Evolutionary conservation across 2,888 invertebrate genomes (phyloP), one percentile per base, ranked within the genome.

Genomic region (Crepidodera aurea): DNA sequence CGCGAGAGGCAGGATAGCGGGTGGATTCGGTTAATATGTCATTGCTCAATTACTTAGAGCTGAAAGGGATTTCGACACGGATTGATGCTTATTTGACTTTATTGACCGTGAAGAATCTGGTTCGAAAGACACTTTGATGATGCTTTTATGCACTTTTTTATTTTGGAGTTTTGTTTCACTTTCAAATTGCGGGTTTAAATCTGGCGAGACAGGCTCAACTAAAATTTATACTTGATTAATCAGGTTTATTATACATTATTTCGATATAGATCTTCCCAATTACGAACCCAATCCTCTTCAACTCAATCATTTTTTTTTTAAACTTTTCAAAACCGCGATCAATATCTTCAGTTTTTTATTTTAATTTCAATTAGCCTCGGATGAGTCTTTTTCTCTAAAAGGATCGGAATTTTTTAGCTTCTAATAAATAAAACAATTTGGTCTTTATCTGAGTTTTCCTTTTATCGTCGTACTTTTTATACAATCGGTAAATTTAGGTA

Each of bases 21-120:
- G 60, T 69, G 57, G 73, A 73, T 71, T 74, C 71, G 71, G 75
- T 76, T 74, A 74, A 77, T 77, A 70, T 71, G 71, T 71, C 71
- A 64, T 50, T 69, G 74, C 73, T 72, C 73, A 74, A 76, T 75
- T 75, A 70, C 67, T 62, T 61, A 54, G 39, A 19, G 55, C 37
- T 29, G 51, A 53, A 22, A 62, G 64, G 59, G 60, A 55, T 55
- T 62, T 37, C 39, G 40, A 13, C 22, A 51, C 51, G 54, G 50
- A 60, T 48, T 13, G 44, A 2, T 13, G 34, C 34, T 34, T 60
- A 18, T 58, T 64, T 58, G 48, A 34, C 16, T 63, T 51, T 54
- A 63, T 63, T 55, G 63, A 55, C 37, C 63, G 37, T 59, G 48
- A 54, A 62, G 58, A 42, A 54, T 54, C 39, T 13, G 13, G 27